Base-by-base conservation (phyloP, 2,113 vertebrate genomes). In the Holacanthus passer region DNA sequence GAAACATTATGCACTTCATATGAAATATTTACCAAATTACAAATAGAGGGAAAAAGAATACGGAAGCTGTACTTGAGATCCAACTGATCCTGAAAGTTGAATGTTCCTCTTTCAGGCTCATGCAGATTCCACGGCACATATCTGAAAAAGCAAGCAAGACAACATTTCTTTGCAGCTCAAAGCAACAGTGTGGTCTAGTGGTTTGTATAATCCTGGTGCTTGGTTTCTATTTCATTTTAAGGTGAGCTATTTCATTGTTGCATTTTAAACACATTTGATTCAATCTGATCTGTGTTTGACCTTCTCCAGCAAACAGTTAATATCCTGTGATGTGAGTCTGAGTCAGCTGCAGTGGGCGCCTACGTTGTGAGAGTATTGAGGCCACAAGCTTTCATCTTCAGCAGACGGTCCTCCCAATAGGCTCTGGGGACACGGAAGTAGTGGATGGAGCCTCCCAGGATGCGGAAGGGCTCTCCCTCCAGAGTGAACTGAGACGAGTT, bases 41-140 rank as follows among this genome's bases (percentile, higher is more conserved):
- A 62, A n/a, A 59, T 10, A 7, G 3, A 27, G 47, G 64, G 17
- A 69, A 32, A 55, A 41, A 52, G 0, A 53, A 7, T 7, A 56
- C 41, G 4, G 9, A 63, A 14, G 17, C 2, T 93, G 6, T 91
- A 98, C 98, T 94, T 92, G 11, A 99, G 86, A 85, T 99, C 97
- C 92, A 98, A 85, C 76, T 97, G 95, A 48, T 86, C 91, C 1
- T 94, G 95, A 94, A 99, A 99, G 92, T 95, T 92, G 72, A 96
- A 98, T 29, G 89, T 84, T 50, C 97, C 97, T 90, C 95, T 95
- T 29, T 96, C 91, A 48, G 94, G 94, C 39, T 99, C 97, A 0
- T 99, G 98, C 24, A 98, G 96, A 87, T 98, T 98, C 98, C 98
- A 99, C 0, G 98, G 96, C 10, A 98, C 96, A 0, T 98, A 98